Evolutionary conservation across 2,797 vertebrate species (phyloP), one percentile per base, ranked within the genome.

Genomic region (Enteromius radiatus): DNA sequence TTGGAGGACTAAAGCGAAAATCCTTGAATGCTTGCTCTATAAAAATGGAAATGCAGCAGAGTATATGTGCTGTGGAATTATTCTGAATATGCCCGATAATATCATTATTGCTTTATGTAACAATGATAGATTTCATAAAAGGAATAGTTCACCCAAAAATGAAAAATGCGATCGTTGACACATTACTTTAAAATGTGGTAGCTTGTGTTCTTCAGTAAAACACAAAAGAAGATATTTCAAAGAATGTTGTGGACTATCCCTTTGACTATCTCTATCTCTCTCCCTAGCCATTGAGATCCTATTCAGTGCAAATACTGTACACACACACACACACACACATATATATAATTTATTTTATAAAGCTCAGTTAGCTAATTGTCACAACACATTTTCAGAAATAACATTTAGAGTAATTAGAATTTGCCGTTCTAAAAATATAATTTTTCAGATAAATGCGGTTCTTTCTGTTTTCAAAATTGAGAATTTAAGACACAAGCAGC

Each of bases 1-100:
- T 59, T 80, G 23, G 63, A 69, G 49, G 65, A 43, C 36, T 69
- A 31, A 45, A 59, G 28, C 1, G 36, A 43, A 69, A 80, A 59
- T 43, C 26, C 26, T 19, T 11, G 61, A 31, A 63, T 45, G 75
- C 23, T 54, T 80, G 7, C 36, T 26, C 54, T 41, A 43, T 64
- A 36, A 64, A 52, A 74, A 28, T 28, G 1, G 15, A 64, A 41
- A 28, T 74, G 21, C n/a, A 21, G 43, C 59, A 31, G 6, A 36
- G 41, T 52, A 65, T 61, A 31, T 74, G 15, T 74, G 21, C 6
- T 8, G 23, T 81, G n/a, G n/a, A 7, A 54, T 75, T 26, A 74
- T 49, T 81, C 14, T 8, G 3, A 80, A 38, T 68, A 54, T 54
- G 47, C 8, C 11, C 63, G 11, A 6, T 54, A 54, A 78, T 52